Conservation (phyloP, 2,888 invertebrate species). For the Andrena camellia region DNA sequence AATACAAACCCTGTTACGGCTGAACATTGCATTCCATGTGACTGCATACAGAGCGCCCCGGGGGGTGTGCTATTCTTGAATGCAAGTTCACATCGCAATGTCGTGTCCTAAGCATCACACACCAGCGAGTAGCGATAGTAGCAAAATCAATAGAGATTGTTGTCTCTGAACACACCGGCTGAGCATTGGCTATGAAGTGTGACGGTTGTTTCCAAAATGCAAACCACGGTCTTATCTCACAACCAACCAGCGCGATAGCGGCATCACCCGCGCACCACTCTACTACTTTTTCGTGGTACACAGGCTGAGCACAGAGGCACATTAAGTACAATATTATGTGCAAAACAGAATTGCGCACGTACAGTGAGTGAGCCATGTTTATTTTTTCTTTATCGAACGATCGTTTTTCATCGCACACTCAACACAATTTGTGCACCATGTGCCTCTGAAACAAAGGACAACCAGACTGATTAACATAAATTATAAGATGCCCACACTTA, state of each 20-base stretch:
- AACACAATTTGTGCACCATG: constrained; percentile 87
- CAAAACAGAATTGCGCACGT: constrained; percentile 79
- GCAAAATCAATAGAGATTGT: constrained; percentile 85
- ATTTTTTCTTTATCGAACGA: constrained; percentile 71
- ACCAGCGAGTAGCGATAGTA: constrained; percentile 84
- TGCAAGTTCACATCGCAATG: constrained; percentile 82
- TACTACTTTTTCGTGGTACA: constrained; percentile 79
- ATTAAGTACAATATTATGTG: constrained; percentile 78
- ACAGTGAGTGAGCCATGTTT: constrained; percentile 84
- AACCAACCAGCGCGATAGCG: constrained; percentile 81
- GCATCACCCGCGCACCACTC: constrained; percentile 81
- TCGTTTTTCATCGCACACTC: constrained; percentile 84
- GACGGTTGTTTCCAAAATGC: constrained; percentile 73
- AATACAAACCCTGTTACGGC: constrained; percentile 84
- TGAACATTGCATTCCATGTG: constrained; percentile 83
- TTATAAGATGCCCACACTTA: constrained; percentile 83
- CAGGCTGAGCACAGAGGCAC: constrained; percentile 84
- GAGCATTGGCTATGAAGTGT: constrained; percentile 82
- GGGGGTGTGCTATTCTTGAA: constrained; percentile 78
- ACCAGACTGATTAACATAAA: constrained; percentile 86
- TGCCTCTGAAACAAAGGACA: constrained; percentile 93
- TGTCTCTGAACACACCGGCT: constrained; percentile 82
- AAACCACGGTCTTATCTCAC: constrained; percentile 78
- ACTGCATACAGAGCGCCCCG: constrained; percentile 72
- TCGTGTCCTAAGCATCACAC: constrained; percentile 79